These are phyloP conservation scores for Drosophila siamana DNA, from an alignment of 2,888 invertebrate species.

Conservation along the genomic window DNA sequence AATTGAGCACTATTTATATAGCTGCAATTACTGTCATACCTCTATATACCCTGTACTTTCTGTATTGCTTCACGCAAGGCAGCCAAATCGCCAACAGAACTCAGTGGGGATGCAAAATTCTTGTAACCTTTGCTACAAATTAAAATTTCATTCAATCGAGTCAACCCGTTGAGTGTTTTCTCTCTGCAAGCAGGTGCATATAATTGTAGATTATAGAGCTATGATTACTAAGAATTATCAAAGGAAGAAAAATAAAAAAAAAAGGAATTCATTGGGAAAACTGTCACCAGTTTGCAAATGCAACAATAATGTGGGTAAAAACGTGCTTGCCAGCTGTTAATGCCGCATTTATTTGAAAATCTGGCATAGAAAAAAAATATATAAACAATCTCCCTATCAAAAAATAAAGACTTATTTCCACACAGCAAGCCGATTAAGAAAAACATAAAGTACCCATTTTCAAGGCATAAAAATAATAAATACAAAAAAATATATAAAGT, in stretches of 20 bases:
- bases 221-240: not conserved
- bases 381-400: not conserved
- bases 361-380: not conserved
- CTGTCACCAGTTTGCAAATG: slow-evolving; percentile 4
- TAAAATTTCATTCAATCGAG: no score
- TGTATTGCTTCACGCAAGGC: not conserved
- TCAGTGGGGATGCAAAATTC: no score
- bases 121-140: not conserved
- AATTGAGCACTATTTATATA: slow-evolving; percentile 24
- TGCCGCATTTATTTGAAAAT: not conserved
- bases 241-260: not conserved
- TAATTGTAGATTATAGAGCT: not conserved
- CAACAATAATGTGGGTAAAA: not conserved
- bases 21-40: not conserved
- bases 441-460: no score
- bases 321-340: not conserved
- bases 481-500: no score
- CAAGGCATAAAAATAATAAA: no score
- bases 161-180: not conserved
- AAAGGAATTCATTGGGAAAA: not conserved
- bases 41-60: not conserved
- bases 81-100: no score
- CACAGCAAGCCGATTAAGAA: no score
- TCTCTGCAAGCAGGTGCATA: no score
- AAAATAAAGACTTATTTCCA: no score